Base-by-base conservation (phyloP, 1,140 invertebrate genomes). In the Drosophila lowei region DNA sequence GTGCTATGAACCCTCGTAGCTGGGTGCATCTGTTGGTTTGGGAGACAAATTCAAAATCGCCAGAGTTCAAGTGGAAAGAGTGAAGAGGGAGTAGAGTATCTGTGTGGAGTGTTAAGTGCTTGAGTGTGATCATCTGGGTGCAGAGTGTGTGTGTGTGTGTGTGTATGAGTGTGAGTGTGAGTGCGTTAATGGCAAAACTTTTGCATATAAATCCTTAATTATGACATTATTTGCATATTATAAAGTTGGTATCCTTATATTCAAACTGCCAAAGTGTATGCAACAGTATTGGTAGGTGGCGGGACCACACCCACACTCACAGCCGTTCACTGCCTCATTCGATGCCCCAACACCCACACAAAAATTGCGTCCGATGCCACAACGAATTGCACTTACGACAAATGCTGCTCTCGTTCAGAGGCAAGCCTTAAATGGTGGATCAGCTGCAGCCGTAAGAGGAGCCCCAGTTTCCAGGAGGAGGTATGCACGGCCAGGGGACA, bases 151-250 rank as follows among this genome's bases (percentile, higher is more conserved):
- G 44, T 41, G 16, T 21, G n/a, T n/a, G n/a, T n/a, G n/a, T n/a
- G 55, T 43, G 16, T 13, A 23, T 23, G 21, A 21, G 21, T 21
- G 3, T 23, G 23, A 3, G 23, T 3, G 23, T 23, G 23, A 23
- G 25, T 57, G 71, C 44, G 70, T 58, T 77, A 80, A 77, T 80
- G 73, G 63, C 63, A 46, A 60, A 85, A 85, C 81, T 85, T 86
- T 81, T 81, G 64, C 80, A 71, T 73, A 85, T 80, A 85, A 85
- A 85, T 85, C 67, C 80, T 73, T 86, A 85, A 85, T 86, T 86
- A 85, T 85, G 63, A 86, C 77, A 81, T 81, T 80, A 86, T 76
- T 85, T 85, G 81, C 80, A 85, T 85, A 80, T 72, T 75, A 63
- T 72, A 79, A 75, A 66, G 80, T 75, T 57, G 46, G 46, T 54